Base-by-base conservation (phyloP, 2,113 vertebrate species). In the Apus apus region DNA sequence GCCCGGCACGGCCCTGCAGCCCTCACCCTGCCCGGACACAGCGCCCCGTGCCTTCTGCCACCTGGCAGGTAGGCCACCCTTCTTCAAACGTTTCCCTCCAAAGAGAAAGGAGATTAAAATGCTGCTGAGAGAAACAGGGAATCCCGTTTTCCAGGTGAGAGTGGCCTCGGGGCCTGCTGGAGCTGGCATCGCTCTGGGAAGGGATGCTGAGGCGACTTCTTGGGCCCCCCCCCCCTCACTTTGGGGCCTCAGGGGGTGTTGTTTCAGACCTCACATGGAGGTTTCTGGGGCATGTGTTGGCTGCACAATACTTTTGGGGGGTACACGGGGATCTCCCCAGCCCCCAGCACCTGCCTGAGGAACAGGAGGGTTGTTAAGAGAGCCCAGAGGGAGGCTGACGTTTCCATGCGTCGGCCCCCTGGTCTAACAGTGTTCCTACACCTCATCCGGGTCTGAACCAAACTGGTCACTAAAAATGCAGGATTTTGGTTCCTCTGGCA, bases 161-260 rank as follows among this genome's bases (percentile, higher is more conserved):
- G 16, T 25, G 19, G 25, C 53, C n/a, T 54, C 30, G 51, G 54
- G 40, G 26, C 20, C 29, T 3, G 5, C 16, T 0, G 1, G 50
- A 34, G 19, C 40, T 25, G 70, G 5, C 1, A 0, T 27, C 4
- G 0, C 25, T 30, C 38, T 2, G 21, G 13, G 21, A 26, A 38
- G 46, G 5, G 34, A 16, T 0, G 3, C 58, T 38, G 56, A 73
- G 65, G 40, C 0, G 1, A 26, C 43, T 54, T 27, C 29, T 30
- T 0, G 15, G 4, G 16, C 7, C 34, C 40, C 0, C 7, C 34
- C 40, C 0, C 19, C 0, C 0, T 36, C 3, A 0, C 23, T 32
- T 32, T 2, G 23, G 51, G 40, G 40, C 12, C 40, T 10, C 9
- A 43, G 40, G 10, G 12, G 40, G 11, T 43, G 40, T 43, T 43